Conservation (phyloP, 2,888 invertebrate genomes). For the Nymphalis urticae region DNA sequence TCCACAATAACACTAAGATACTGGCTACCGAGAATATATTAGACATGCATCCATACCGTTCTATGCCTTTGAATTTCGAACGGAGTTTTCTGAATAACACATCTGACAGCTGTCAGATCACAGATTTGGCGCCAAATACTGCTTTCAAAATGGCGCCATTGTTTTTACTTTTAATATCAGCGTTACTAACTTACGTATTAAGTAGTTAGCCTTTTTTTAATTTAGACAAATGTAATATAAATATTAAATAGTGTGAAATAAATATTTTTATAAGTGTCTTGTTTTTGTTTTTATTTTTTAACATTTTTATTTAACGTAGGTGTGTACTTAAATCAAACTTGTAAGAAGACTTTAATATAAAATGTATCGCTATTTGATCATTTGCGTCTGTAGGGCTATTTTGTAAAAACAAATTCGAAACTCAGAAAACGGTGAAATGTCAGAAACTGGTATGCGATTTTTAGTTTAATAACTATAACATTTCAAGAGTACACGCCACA, state of each 20-base stretch:
- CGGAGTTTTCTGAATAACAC: constrained; percentile 48
- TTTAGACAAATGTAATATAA: background rate
- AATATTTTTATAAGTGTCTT: constrained; percentile 11
- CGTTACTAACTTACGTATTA: constrained; percentile 55
- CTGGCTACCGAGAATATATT: constrained; percentile 58
- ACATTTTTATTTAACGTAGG: no score
- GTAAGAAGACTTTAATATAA: no score
- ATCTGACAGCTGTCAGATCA: constrained; percentile 50
- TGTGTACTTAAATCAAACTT: no score
- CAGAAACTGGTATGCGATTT: no score
- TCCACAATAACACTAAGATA: constrained; percentile 80
- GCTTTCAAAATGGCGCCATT: constrained; percentile 50
- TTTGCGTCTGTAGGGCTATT: no score
- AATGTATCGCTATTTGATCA: no score
- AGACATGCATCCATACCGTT: constrained; percentile 59
- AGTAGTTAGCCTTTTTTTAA: constrained; percentile 26
- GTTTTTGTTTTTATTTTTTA: constrained; percentile 30
- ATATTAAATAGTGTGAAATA: background rate
- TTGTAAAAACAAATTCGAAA: no score
- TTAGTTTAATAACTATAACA: no score
- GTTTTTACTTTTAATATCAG: constrained; percentile 45
- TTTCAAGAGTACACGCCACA: no score
- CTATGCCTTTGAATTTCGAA: constrained; percentile 70
- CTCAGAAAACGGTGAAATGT: no score
- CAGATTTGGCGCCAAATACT: constrained; percentile 50